Evolutionary conservation across 2,888 invertebrate genomes (phyloP).

Genomic region (Empis livida): DNA sequence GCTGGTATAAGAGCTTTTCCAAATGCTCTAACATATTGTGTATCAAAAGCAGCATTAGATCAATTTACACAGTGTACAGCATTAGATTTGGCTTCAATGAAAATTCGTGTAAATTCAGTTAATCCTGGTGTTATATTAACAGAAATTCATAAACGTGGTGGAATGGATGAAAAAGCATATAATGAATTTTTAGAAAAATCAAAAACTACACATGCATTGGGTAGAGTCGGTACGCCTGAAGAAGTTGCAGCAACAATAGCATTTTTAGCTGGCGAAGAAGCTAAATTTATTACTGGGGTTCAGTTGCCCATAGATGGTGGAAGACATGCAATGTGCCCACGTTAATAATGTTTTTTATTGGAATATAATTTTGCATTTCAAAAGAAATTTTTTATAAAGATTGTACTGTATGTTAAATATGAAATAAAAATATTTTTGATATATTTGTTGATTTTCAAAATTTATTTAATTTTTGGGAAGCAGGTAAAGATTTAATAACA

Average conservation of each 20-base stretch:
- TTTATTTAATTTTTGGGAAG: too few species aligned
- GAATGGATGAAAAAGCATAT: conserved; percentile 66
- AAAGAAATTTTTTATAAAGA: too few species aligned
- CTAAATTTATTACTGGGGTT: conserved; percentile 59
- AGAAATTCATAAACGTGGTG: conserved; percentile 65
- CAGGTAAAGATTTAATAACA: too few species aligned
- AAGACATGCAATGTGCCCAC: conserved; percentile 49
- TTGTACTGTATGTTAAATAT: too few species aligned
- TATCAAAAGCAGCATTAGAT: conserved; percentile 88
- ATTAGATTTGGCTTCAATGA: conserved; percentile 63
- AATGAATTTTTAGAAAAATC: conserved; percentile 66
- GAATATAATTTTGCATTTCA: too few species aligned
- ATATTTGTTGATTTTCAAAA: too few species aligned
- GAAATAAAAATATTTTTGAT: too few species aligned
- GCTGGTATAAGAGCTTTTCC: conserved; percentile 80
- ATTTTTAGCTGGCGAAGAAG: conserved; percentile 70
- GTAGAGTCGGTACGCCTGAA: conserved; percentile 64
- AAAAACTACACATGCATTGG: conserved; percentile 77
- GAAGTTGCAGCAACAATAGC: conserved; percentile 82
- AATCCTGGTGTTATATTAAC: conserved; percentile 91
- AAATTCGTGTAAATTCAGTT: conserved; percentile 77
- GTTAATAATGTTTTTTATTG: conserved; percentile 30
- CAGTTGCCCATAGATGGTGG: conserved; percentile 57
- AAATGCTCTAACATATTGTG: conserved; percentile 76
- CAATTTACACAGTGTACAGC: conserved; percentile 87